Base-by-base conservation (phyloP, 2,797 vertebrate species). In the Lagocephalus sceleratus region DNA sequence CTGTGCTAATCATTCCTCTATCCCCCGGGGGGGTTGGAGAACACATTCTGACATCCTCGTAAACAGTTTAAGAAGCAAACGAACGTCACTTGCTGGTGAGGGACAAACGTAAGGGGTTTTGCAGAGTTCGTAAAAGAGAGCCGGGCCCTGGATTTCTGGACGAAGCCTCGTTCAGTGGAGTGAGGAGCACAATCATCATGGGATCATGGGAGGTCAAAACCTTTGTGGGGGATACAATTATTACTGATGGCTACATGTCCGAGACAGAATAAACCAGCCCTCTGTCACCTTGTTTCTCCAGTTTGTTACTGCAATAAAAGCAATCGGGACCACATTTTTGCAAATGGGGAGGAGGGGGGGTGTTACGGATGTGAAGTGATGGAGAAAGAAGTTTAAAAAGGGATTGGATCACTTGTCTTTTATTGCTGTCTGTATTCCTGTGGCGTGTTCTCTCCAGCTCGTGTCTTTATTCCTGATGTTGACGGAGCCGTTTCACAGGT, bases 1-100 rank as follows among this genome's bases (percentile, higher is more conserved):
- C 72, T 72, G 50, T 55, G 19, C 70, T 71, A 72, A 82, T 78
- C 73, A 76, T 79, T 83, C 75, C 78, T 78, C 52, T 57, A 16
- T 57, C 63, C 79, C 66, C 32, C 0, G 14, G 68, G 60, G 56
- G 26, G 8, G 71, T 66, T 5, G 57, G 60, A 70, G 65, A 78
- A 79, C 76, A 78, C 71, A 68, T 78, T 78, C 67, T 78, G 73
- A 87, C 76, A 79, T 86, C 75, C 84, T 85, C 41, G 42, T 85
- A 87, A 89, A 87, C 77, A 75, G 73, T 81, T 77, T 63, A 73
- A 82, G 67, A 74, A 78, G 70, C 76, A 77, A 74, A 76, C 58
- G 3, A 73, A 81, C 25, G 60, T 80, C 74, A 76, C 61, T 72
- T 19, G 38, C 35, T 51, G 53, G 49, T 21, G 51, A 58, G 43